Percentiles rank a stretch among this genome's conserved stretches.
phyloP scores from a whole-genome alignment of 2,797 vertebrate genomes.

The Odontamblyopus lacepedii region DNA sequence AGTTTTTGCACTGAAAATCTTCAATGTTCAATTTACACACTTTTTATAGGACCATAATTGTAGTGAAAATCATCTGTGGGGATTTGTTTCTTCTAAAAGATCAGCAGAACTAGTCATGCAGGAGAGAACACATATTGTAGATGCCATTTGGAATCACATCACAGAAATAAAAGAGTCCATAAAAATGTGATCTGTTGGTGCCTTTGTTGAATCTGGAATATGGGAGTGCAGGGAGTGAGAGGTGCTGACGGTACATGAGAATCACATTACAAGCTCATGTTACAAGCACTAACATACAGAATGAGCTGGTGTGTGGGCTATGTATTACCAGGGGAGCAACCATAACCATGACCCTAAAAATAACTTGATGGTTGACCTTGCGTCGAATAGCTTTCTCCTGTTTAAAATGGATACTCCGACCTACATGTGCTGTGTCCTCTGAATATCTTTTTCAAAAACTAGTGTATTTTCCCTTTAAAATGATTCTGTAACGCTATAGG shows the following conservation, averaged over 20 bases:
- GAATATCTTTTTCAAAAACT: neutral
- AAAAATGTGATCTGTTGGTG: constrained; percentile 22
- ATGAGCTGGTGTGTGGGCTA: neutral
- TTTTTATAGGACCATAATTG: neutral
- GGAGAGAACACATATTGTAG: neutral
- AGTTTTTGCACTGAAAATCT: neutral
- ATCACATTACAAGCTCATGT: neutral
- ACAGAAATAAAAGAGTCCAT: constrained; percentile 1
- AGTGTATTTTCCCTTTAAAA: neutral
- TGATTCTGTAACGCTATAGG: neutral
- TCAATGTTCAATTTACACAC: neutral
- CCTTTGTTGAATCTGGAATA: constrained; percentile 16
- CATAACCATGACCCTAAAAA: neutral
- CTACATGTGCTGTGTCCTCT: neutral
- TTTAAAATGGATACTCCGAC: neutral
- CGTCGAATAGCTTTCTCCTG: neutral
- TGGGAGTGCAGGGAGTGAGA: neutral
- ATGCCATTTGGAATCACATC: neutral
- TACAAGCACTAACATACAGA: neutral
- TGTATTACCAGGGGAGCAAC: neutral
- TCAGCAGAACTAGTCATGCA: neutral
- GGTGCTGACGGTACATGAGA: neutral
- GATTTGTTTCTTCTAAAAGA: neutral
- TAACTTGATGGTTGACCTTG: neutral
- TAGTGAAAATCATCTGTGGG: neutral